Base-by-base conservation (phyloP, 2,888 invertebrate species). In the Melipona beecheii region DNA sequence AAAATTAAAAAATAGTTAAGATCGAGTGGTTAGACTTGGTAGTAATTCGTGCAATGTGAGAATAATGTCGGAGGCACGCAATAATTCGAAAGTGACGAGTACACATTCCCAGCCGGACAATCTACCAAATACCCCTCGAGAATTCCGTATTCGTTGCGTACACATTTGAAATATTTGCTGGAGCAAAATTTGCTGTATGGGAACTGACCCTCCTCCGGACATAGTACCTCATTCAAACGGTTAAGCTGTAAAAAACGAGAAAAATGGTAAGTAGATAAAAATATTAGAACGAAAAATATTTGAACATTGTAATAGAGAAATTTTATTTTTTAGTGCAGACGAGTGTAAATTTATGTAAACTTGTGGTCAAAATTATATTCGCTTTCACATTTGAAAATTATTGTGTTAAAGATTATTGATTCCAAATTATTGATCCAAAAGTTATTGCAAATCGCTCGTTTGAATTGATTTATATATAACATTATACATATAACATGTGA, bases 21-120 rank as follows among this genome's bases (percentile, higher is more conserved):
- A 58, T n/a, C n/a, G 13, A n/a, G 24, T 58, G 15, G 2, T 58
- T 58, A n/a, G 11, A 58, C 15, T 15, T 58, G 4, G 49, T 49
- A 9, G 19, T 24, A 24, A 4, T 19, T 4, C 0, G 24, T 11
- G 27, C 66, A 68, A 68, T n/a, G 24, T n/a, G 50, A 27, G 19
- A 4, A 68, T 24, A 90, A 95, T 95, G 66, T 95, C 94, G 95
- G 94, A 64, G 95, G 95, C 94, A 97, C 97, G 92, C 97, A 97
- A 91, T 96, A 95, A 93, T 96, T 96, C 91, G 97, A 97, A 11
- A 96, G 95, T 60, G 96, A 95, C 97, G 97, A 97, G 93, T 96
- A 98, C 19, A 96, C 95, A 87, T 96, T 97, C 43, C 96, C 96
- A 89, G 95, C 94, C 0, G 97, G 97, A 93, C 97, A 98, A 89